phyloP scores from a whole-genome alignment of 2,797 vertebrate genomes.

The Enteromius unitaeniatus region DNA sequence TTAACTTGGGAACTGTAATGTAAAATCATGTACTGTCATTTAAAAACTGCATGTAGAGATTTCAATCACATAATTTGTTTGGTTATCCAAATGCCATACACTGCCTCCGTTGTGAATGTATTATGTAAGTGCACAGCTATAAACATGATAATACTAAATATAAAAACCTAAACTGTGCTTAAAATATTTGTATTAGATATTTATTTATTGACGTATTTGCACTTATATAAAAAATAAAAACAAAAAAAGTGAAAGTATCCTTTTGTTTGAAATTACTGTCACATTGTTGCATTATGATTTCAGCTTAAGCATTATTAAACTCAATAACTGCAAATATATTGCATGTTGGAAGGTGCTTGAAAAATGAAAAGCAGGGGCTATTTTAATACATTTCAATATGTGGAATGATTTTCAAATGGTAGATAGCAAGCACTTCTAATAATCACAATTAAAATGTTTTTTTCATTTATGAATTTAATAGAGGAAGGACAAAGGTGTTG shows the following conservation, averaged over 20 bases:
- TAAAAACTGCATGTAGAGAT: conserved; percentile 1
- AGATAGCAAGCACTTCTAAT: neutral
- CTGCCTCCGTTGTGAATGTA: conserved; percentile 18
- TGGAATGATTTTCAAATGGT: neutral
- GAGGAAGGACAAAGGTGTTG: neutral
- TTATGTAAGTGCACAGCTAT: neutral
- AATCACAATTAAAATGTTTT: neutral
- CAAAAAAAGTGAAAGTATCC: neutral
- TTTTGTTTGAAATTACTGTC: conserved; percentile 5
- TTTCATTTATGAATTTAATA: neutral
- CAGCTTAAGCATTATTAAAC: neutral
- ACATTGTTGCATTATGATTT: neutral
- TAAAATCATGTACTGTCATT: neutral
- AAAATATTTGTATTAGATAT: conserved; percentile 35
- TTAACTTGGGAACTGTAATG: neutral
- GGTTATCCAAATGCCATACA: neutral
- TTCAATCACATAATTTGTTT: neutral
- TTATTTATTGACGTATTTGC: conserved; percentile 37
- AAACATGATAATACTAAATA: neutral
- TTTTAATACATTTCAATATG: neutral
- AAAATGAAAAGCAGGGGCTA: neutral
- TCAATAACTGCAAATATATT: neutral
- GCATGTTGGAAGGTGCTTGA: neutral
- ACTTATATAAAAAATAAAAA: neutral
- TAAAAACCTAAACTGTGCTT: neutral